Percentiles rank a stretch among this genome's conserved stretches.
These are phyloP conservation scores for Catostylus mosaicus DNA, from an alignment of 30 jellyfish, hydroid and myxozoan species.

Conservation along the genomic window DNA sequence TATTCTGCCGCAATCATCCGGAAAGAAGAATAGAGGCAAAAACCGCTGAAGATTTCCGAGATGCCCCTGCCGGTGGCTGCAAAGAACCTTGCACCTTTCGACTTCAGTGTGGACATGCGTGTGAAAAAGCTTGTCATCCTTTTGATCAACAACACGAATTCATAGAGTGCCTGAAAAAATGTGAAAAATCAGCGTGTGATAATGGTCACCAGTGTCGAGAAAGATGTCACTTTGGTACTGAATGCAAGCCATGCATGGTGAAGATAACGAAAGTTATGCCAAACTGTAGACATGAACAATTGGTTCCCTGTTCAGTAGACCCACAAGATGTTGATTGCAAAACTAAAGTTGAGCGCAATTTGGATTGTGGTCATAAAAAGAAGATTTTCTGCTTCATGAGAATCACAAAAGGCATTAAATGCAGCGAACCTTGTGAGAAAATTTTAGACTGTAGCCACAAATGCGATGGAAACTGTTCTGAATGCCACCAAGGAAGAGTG, in stretches of 20 bases:
- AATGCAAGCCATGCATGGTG: conserved; percentile 70
- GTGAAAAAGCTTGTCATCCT: conserved; percentile 81
- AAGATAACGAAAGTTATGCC: conserved; percentile 52
- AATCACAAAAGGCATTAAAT: conserved; percentile 5
- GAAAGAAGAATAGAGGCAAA: conserved; percentile 33
- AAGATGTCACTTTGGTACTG: conserved; percentile 63
- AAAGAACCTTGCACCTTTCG: conserved; percentile 53
- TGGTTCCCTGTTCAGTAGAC: conserved; percentile 36
- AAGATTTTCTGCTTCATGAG: background rate
- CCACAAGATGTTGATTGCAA: conserved; percentile 17
- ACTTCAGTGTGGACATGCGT: conserved; percentile 77
- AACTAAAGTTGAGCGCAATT: background rate
- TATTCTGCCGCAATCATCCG: conserved; percentile 82
- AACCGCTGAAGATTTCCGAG: conserved; percentile 47
- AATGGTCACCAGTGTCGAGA: conserved; percentile 29
- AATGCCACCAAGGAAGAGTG: conserved; percentile 59
- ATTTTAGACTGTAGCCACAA: conserved; percentile 72
- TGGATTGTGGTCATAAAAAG: conserved; percentile 34
- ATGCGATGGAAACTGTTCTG: conserved; percentile 72
- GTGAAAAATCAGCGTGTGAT: conserved; percentile 45
- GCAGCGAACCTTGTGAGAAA: conserved; percentile 43
- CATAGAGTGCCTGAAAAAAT: conserved; percentile 45
- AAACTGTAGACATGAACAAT: conserved; percentile 63
- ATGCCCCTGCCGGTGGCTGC: conserved; percentile 96
- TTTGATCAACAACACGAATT: conserved; percentile 57